These are phyloP conservation scores for Melanocharis versteri DNA, from an alignment of 2,113 vertebrate species.

Conservation along the genomic window DNA sequence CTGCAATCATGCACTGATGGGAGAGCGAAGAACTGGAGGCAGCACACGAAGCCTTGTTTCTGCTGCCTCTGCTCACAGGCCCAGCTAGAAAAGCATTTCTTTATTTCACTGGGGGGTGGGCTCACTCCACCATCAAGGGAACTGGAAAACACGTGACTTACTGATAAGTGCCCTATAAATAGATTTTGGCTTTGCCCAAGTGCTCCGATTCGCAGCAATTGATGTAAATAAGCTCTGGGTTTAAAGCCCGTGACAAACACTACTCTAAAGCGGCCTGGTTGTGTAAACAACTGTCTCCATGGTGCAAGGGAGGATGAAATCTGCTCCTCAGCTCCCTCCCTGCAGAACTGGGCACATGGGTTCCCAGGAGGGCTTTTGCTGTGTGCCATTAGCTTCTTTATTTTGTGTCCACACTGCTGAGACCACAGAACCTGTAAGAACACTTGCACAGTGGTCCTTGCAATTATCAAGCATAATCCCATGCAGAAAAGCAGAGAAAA, in stretches of 20 bases:
- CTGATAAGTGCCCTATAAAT: neutral
- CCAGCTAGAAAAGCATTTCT: neutral
- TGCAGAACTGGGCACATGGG: neutral
- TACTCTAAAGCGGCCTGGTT: neutral
- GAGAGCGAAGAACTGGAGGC: neutral
- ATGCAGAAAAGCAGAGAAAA: neutral
- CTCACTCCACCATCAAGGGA: neutral
- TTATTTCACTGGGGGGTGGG: neutral
- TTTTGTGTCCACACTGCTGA: neutral
- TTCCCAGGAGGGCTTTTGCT: neutral
- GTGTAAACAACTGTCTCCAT: neutral
- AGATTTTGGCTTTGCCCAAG: neutral
- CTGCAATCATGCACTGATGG: neutral
- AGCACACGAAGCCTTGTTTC: neutral
- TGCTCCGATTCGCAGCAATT: neutral
- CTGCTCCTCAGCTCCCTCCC: neutral
- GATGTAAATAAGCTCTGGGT: neutral
- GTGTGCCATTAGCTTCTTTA: neutral
- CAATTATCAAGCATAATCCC: neutral
- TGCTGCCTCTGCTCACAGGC: neutral
- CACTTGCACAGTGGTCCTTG: rapidly evolving
- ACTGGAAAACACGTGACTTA: neutral
- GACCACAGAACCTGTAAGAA: neutral
- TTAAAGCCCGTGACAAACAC: neutral
- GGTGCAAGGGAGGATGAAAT: neutral